Percentiles rank a stretch among this genome's conserved stretches.
Conservation (phyloP, 2,888 invertebrate species). For the Trachelus stipa region DNA sequence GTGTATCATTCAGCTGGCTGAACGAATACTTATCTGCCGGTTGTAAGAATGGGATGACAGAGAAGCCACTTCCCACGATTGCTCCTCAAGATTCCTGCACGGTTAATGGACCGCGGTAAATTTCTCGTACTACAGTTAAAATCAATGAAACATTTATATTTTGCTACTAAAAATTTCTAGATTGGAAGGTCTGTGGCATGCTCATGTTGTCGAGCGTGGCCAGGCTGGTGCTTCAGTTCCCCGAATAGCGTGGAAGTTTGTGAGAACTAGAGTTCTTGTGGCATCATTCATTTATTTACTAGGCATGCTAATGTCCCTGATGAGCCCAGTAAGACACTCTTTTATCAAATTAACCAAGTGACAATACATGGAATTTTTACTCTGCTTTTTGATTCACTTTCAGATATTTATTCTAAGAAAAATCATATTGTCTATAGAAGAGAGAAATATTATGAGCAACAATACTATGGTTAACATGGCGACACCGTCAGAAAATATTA, state of each 20-base stretch:
- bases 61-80: constrained; percentile 61
- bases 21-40: constrained; percentile 67
- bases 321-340: constrained; percentile 67
- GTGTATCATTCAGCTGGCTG: constrained; percentile 69
- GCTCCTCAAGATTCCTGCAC: constrained; percentile 66
- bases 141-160: constrained; percentile 6
- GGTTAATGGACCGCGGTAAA: constrained; percentile 67
- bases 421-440: constrained; percentile 37
- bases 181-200: constrained; percentile 67
- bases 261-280: constrained; percentile 65
- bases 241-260: constrained; percentile 65
- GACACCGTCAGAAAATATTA: neutral
- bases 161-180: constrained; percentile 46
- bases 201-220: constrained; percentile 65
- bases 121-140: neutral
- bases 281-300: constrained; percentile 64
- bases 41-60: constrained; percentile 63
- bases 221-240: constrained; percentile 66
- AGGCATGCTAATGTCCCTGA: constrained; percentile 66
- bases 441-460: constrained; percentile 28
- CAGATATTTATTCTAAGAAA: constrained; percentile 37
- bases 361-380: no score
- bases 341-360: constrained; percentile 1
- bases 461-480: constrained; percentile 11
- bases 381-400: neutral